Evolutionary conservation across 2,113 vertebrate species (phyloP).

Genomic region (Pterophyllum scalare): DNA sequence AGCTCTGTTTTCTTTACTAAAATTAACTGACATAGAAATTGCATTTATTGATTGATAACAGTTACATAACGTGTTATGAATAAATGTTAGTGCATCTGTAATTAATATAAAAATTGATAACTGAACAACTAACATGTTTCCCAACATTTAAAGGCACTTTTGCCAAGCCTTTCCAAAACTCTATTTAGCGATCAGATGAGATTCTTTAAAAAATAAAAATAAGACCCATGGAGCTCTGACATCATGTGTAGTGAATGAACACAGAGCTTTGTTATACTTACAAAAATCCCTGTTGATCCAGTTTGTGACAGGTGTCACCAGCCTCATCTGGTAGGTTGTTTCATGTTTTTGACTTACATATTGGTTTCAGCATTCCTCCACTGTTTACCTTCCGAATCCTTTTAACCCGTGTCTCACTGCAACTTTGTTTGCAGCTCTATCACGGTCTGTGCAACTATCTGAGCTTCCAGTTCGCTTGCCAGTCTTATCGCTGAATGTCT

Average conservation of each 20-base stretch:
- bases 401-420: conserved; percentile 38
- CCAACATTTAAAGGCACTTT: background rate
- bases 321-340: background rate
- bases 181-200: too few relatives aligned
- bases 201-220: background rate
- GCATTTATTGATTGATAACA: background rate
- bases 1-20: background rate
- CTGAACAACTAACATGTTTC: background rate
- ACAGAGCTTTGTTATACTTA: background rate
- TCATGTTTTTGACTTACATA: conserved; percentile 2
- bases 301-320: conserved; percentile 15
- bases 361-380: conserved; percentile 26
- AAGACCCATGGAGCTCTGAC: background rate
- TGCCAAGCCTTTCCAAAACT: background rate
- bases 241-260: conserved; percentile 1
- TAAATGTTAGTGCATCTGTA: background rate
- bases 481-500: conserved; percentile 43
- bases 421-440: conserved; percentile 55
- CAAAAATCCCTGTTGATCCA: background rate
- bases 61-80: background rate
- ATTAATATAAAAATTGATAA: background rate
- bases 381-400: conserved; percentile 10
- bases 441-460: conserved; percentile 42
- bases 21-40: background rate
- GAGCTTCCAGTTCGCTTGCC: conserved; percentile 28